Evolutionary conservation across 1,140 invertebrate genomes (phyloP), one percentile per base, ranked within the genome.

Genomic region (Drosophila biarmipes): DNA sequence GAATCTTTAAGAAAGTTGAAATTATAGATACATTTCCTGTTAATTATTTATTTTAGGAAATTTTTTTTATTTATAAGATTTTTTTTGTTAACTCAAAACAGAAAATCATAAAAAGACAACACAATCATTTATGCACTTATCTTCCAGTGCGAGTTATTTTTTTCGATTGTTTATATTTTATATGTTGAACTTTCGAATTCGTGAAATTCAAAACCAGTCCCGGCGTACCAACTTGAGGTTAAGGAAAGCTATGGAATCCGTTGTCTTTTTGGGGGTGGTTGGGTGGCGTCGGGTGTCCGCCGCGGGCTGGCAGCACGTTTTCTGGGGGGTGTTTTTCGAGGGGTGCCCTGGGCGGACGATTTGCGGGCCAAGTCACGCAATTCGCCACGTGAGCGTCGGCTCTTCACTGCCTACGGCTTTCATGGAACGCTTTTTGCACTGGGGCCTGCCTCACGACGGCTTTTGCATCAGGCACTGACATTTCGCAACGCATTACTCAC

Each of bases 331-430:
- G 24, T 46, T 46, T 46, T 31, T 8, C 27, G 46, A 14, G 21
- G 21, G 24, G 24, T 15, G 46, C 7, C 7, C n/a, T 48, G 46
- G 48, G 29, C 29, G 40, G 21, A 31, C 29, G 37, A 40, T 52
- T 48, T 17, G 58, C 45, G 19, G 63, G 34, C 17, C 19, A 29
- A 67, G 59, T 67, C 63, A 67, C 63, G 63, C 58, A 67, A 35
- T 29, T 8, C 19, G 63, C 63, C 63, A 67, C 63, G 63, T 67
- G 63, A 67, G 63, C 17, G 59, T 11, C 29, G 27, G 63, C 63
- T 51, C 40, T 67, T 64, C 42, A 40, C n/a, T 51, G 63, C 58
- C 59, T 64, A 34, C 45, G 43, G 57, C 62, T 35, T 66, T 57
- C 37, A 27, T 37, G 35, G 17, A 8, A 19, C 43, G 31, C 35